Conservation (phyloP, 2,113 vertebrate genomes). For the Ophthalmolycus amberensis region DNA sequence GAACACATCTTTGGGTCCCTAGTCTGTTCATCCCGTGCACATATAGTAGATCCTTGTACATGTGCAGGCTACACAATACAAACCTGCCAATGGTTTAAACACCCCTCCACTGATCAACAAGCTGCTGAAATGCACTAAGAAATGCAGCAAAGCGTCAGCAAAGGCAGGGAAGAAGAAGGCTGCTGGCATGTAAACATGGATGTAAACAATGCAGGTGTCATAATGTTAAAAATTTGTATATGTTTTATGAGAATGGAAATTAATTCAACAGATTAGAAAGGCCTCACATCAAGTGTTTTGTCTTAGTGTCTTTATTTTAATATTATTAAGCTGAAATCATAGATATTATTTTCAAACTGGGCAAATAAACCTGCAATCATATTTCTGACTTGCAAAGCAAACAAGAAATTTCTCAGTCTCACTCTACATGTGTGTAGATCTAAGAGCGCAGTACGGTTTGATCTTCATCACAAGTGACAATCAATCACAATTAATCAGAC, state of each 20-base stretch:
- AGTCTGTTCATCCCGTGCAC: not conserved
- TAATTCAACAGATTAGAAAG: not conserved
- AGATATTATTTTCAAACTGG: not conserved
- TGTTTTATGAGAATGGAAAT: not conserved
- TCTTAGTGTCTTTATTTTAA: not conserved
- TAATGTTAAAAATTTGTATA: not conserved
- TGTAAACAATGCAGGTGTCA: not conserved
- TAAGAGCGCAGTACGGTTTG: not conserved
- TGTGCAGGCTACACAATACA: not conserved
- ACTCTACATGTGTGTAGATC: not conserved
- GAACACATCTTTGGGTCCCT: not conserved
- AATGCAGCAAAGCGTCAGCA: not conserved
- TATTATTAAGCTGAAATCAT: not conserved
- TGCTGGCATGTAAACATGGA: not conserved
- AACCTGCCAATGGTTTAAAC: not conserved
- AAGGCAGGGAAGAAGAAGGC: not conserved
- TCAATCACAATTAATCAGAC: conserved; percentile 16
- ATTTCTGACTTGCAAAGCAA: not conserved
- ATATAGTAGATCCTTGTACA: not conserved
- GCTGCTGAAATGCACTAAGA: not conserved
- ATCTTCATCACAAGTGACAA: conserved; percentile 12
- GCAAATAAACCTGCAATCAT: not conserved
- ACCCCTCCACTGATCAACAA: not conserved
- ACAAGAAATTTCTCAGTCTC: not conserved
- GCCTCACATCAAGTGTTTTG: not conserved